phyloP scores from a whole-genome alignment of 2,797 vertebrate genomes.

The Siniperca scherzeri region DNA sequence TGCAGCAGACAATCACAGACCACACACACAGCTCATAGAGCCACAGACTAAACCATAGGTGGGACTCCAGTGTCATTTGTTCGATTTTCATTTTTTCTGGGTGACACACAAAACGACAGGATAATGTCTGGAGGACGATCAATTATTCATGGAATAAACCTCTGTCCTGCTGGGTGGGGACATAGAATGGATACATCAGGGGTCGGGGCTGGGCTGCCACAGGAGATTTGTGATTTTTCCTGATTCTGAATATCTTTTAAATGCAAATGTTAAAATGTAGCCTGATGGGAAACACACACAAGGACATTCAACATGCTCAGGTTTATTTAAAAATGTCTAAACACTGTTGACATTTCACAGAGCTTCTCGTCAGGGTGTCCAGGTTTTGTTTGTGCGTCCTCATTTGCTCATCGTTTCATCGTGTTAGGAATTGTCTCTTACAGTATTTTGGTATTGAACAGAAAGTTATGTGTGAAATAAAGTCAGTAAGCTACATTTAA shows the following conservation, averaged over 20 bases:
- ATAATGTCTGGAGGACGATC: constrained; percentile 24
- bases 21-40: neutral
- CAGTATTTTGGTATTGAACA: no score
- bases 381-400: neutral
- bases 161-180: neutral
- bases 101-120: constrained; percentile 4
- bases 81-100: constrained; percentile 20
- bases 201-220: neutral
- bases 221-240: neutral
- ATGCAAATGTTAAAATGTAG: constrained; percentile 14
- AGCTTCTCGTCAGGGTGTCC: neutral
- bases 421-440: neutral
- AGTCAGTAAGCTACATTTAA: neutral
- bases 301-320: neutral
- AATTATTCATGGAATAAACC: constrained; percentile 32
- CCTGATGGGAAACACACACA: neutral
- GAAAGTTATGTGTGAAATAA: neutral
- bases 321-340: neutral
- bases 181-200: neutral
- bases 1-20: neutral
- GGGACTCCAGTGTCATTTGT: neutral
- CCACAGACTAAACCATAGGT: neutral
- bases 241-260: constrained; percentile 16
- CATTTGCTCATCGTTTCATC: neutral
- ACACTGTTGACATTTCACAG: neutral